phyloP scores from a whole-genome alignment of 2,888 invertebrate species.

The Lasioglossum morio region DNA sequence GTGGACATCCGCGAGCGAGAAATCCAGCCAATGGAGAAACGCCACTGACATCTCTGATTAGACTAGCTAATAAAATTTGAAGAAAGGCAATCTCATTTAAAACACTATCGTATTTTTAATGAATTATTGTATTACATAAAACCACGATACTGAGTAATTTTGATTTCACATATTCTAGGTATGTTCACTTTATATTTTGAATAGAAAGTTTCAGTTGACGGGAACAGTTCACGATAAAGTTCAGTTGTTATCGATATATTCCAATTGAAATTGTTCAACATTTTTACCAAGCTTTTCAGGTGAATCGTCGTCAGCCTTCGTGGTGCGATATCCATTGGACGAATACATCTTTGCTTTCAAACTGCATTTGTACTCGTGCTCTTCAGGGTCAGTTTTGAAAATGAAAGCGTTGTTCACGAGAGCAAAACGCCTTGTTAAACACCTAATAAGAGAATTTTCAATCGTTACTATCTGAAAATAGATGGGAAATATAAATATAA shows the following conservation, averaged over 20 bases:
- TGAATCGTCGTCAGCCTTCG: not conserved
- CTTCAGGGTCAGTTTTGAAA: slow-evolving; percentile 55
- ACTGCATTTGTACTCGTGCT: slow-evolving; percentile 53
- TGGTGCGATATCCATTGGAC: not conserved
- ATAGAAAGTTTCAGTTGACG: not conserved
- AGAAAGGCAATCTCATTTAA: not conserved
- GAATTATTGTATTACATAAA: not conserved
- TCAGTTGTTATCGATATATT: too few species aligned
- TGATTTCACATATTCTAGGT: too few species aligned
- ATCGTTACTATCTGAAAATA: not conserved
- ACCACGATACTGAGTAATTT: not conserved
- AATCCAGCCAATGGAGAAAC: slow-evolving; percentile 57
- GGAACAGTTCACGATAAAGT: not conserved
- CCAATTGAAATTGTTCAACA: not conserved
- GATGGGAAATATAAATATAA: not conserved
- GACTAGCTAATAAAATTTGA: slow-evolving; percentile 11
- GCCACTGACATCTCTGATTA: slow-evolving; percentile 58
- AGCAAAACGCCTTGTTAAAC: slow-evolving; percentile 41
- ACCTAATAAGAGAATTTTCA: slow-evolving; percentile 20
- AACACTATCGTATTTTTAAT: not conserved
- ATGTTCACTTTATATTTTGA: not conserved
- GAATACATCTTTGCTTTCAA: not conserved
- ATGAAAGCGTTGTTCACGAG: slow-evolving; percentile 58
- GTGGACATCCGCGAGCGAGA: slow-evolving; percentile 61
- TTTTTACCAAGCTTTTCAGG: not conserved